Evolutionary conservation across 2,797 vertebrate genomes (phyloP).

Genomic region (Hippocampus kuda): DNA sequence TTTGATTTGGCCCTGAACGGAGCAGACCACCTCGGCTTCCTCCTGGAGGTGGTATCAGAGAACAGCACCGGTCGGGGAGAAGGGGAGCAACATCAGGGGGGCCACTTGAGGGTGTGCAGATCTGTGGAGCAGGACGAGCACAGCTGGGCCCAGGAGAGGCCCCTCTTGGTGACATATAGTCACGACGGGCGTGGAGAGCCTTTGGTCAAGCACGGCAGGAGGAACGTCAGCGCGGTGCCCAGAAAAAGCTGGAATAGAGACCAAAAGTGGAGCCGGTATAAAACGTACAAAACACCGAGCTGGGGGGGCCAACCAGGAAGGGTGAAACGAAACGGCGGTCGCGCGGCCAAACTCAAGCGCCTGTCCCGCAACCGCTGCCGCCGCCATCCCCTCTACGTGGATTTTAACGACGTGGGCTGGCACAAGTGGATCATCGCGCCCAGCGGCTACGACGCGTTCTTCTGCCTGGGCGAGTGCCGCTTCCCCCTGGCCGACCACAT

Average conservation of each 20-base stretch:
- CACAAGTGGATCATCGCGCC: slow-evolving; percentile 80
- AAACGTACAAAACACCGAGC: slow-evolving; percentile 31
- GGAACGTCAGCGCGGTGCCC: slow-evolving; percentile 41
- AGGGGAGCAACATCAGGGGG: slow-evolving; percentile 31
- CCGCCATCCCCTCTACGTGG: slow-evolving; percentile 75
- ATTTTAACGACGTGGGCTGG: slow-evolving; percentile 79
- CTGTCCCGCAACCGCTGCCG: slow-evolving; percentile 67
- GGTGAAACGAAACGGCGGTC: slow-evolving; percentile 69
- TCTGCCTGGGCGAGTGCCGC: slow-evolving; percentile 76
- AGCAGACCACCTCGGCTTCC: slow-evolving; percentile 54
- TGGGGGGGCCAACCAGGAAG: slow-evolving; percentile 47
- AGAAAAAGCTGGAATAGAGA: slow-evolving; percentile 52
- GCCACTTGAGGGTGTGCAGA: slow-evolving; percentile 66
- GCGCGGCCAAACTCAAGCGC: slow-evolving; percentile 66
- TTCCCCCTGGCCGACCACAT: slow-evolving; percentile 79
- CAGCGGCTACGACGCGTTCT: slow-evolving; percentile 75
- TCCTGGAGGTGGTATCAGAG: slow-evolving; percentile 61
- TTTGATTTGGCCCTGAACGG: slow-evolving; percentile 44
- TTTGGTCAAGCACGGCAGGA: slow-evolving; percentile 56
- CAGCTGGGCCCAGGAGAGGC: slow-evolving; percentile 72
- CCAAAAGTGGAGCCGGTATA: slow-evolving; percentile 30
- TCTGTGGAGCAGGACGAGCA: slow-evolving; percentile 66
- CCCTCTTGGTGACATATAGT: slow-evolving; percentile 74
- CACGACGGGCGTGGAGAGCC: slow-evolving; percentile 69
- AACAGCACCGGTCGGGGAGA: slow-evolving; percentile 45